Evolutionary conservation across 2,888 invertebrate genomes (phyloP), one percentile per base, ranked within the genome.

Genomic region (Hydriomena furcata): DNA sequence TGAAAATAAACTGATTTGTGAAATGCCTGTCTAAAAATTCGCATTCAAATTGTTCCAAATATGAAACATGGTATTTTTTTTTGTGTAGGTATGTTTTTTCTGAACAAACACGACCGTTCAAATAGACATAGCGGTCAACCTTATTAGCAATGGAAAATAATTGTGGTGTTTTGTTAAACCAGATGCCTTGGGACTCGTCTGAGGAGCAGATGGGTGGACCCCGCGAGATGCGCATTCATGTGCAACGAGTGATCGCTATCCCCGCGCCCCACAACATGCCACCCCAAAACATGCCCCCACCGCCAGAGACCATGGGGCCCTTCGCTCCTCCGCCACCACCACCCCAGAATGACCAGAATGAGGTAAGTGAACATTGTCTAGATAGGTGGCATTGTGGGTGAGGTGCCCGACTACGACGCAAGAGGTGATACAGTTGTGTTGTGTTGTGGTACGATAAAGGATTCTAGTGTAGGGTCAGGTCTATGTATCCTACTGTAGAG

Each of bases 141-240:
- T 27, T 24, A 38, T 42, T 30, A 42, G 24, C 20, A 13, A 12
- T 31, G 23, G 12, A 7, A 12, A 36, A 7, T 36, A 11, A 36
- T 23, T 13, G 36, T 38, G 20, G 34, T 21, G 25, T 30, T 59
- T 65, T 62, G 35, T 66, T 50, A 41, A 8, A 20, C 35, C 66
- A 90, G 88, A 76, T 89, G 83, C 89, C 89, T 64, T 90, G 90
- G 90, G 90, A 89, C 46, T 86, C 87, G 0, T 88, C 89, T 0
- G 89, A 89, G 62, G 87, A 90, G 65, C 87, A 87, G 74, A 80
- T 84, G 79, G 72, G 68, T 4, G 70, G 65, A 5, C 81, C 81
- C 21, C 84, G 87, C 35, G 88, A 91, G 68, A 90, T 91, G 85
- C 84, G 91, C 49, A 90, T 91, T 65, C 91, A 91, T 64, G 91